These are phyloP conservation scores for Dunckerocampus dactyliophorus DNA, from an alignment of 2,113 vertebrate species.

Conservation along the genomic window DNA sequence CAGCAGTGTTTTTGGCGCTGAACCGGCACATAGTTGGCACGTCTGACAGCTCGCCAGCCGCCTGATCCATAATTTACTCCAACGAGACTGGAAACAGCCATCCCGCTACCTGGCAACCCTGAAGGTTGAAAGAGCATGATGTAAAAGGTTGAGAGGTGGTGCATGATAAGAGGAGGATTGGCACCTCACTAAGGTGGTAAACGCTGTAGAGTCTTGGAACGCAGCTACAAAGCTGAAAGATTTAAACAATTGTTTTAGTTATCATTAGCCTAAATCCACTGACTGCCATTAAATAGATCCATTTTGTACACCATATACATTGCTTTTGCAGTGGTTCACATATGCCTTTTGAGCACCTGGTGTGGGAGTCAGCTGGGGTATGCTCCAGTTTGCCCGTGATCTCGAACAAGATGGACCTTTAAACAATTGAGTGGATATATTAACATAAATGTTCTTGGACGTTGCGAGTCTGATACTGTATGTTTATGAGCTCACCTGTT, in stretches of 20 bases:
- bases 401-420: neutral
- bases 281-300: neutral
- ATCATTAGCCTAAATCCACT: slow-evolving; percentile 15
- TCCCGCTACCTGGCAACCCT: slow-evolving; percentile 48
- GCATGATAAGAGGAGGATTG: slow-evolving; percentile 34
- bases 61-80: slow-evolving; percentile 68
- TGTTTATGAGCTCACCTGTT: too few relatives aligned
- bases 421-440: too few relatives aligned
- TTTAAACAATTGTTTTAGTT: slow-evolving; percentile 41
- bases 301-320: neutral
- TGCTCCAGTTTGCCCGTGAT: neutral
- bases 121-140: slow-evolving; percentile 23
- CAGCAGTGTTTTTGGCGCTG: slow-evolving; percentile 57
- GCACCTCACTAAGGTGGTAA: slow-evolving; percentile 42
- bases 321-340: neutral
- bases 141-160: slow-evolving; percentile 14
- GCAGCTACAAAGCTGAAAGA: slow-evolving; percentile 38
- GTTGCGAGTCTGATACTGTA: too few relatives aligned
- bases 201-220: slow-evolving; percentile 29
- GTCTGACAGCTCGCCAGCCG: slow-evolving; percentile 57
- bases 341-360: neutral
- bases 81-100: slow-evolving; percentile 56
- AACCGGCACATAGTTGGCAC: slow-evolving; percentile 17
- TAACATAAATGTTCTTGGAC: too few relatives aligned
- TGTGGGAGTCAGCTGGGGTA: neutral